Percentiles rank a stretch among this genome's conserved stretches.
phyloP scores from a whole-genome alignment of 2,797 vertebrate genomes.

The Podargus strigoides region DNA sequence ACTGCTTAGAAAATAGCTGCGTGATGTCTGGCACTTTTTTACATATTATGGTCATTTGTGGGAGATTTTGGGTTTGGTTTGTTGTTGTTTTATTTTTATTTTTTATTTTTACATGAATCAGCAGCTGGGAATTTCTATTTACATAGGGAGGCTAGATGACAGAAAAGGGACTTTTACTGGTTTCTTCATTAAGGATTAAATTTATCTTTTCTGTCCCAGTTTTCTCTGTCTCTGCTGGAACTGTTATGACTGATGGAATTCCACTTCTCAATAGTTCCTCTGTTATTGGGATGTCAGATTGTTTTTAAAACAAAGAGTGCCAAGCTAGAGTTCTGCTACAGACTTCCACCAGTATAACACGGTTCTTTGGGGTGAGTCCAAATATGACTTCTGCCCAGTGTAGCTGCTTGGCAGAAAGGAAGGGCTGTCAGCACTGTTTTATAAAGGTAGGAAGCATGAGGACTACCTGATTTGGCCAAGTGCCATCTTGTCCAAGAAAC shows the following conservation, averaged over 20 bases:
- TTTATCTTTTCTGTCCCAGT: neutral
- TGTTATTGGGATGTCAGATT: neutral
- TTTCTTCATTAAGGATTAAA: neutral
- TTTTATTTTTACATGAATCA: neutral
- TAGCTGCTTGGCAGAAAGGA: neutral
- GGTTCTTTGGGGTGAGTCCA: neutral
- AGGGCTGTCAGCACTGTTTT: neutral
- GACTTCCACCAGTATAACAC: neutral
- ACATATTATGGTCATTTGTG: neutral
- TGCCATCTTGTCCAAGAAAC: neutral
- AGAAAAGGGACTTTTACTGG: neutral
- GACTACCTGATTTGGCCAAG: neutral
- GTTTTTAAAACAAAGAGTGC: neutral
- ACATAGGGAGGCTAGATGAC: neutral
- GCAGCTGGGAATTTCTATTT: neutral
- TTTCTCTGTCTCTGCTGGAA: neutral
- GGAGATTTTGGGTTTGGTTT: neutral
- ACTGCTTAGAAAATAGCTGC: neutral
- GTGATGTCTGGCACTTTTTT: slow-evolving; percentile 12
- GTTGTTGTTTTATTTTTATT: neutral
- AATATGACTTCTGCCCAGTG: neutral
- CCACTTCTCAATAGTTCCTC: neutral
- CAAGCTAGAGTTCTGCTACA: neutral
- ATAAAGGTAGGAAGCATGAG: neutral
- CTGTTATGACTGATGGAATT: neutral